Percentiles rank a stretch among this genome's conserved stretches.
These are phyloP conservation scores for Agrotis segetum DNA, from an alignment of 2,888 invertebrate genomes.

Conservation along the genomic window DNA sequence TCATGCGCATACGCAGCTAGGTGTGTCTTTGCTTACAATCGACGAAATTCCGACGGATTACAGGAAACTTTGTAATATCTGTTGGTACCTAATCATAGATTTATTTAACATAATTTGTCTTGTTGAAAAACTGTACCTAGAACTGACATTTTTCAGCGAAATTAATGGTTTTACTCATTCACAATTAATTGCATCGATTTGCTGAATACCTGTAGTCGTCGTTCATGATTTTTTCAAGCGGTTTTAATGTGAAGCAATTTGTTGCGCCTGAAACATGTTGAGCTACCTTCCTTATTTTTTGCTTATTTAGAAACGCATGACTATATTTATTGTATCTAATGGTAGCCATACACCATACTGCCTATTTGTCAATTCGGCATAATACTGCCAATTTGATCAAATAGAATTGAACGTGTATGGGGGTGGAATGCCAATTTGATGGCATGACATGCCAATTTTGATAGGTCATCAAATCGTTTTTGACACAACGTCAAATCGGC, in stretches of 20 bases:
- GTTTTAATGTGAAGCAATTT: constrained; percentile 12
- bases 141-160: background rate
- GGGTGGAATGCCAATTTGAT: too few relatives aligned
- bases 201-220: background rate
- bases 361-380: too few relatives aligned
- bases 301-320: too few relatives aligned
- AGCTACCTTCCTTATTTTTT: background rate
- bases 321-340: too few relatives aligned
- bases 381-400: too few relatives aligned
- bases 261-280: background rate
- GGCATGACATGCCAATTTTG: too few relatives aligned
- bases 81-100: constrained; percentile 17
- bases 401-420: too few relatives aligned
- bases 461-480: too few relatives aligned
- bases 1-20: constrained; percentile 28
- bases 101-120: constrained; percentile 7
- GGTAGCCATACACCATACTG: too few relatives aligned
- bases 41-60: constrained; percentile 34
- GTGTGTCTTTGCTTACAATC: constrained; percentile 37
- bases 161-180: constrained; percentile 3
- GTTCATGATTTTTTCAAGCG: background rate
- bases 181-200: constrained; percentile 14
- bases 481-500: too few relatives aligned
- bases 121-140: background rate
- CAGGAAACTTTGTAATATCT: constrained; percentile 35